These are phyloP conservation scores for Periphyllus acericola DNA, from an alignment of 2,888 invertebrate genomes.

Conservation along the genomic window DNA sequence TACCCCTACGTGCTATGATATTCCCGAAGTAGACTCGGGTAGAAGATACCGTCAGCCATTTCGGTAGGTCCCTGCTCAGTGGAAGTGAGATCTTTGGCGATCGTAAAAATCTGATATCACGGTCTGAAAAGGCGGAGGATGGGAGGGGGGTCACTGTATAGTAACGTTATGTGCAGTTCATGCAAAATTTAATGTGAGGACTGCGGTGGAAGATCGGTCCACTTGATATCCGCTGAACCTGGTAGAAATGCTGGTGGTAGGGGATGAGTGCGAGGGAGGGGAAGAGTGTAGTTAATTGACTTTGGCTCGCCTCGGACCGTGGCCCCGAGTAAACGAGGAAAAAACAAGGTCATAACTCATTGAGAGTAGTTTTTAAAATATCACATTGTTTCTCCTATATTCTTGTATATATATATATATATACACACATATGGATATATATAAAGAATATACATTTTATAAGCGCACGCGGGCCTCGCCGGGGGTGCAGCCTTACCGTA, in stretches of 20 bases:
- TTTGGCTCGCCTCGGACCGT: conserved; percentile 13
- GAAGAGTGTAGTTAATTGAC: conserved; percentile 8
- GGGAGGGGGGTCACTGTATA: not conserved
- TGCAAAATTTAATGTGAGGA: too few species aligned
- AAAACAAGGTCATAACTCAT: conserved; percentile 19
- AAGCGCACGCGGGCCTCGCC: not conserved
- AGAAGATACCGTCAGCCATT: not conserved
- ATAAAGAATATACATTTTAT: too few species aligned
- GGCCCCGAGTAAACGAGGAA: not conserved
- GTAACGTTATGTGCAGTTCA: too few species aligned
- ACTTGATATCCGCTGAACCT: too few species aligned
- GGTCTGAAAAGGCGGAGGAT: not conserved
- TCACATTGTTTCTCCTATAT: conserved; percentile 13
- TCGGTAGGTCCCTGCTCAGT: not conserved
- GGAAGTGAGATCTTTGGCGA: not conserved
- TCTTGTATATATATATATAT: not conserved
- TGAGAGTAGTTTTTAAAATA: not conserved
- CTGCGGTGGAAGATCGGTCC: too few species aligned
- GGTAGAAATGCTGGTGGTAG: not conserved
- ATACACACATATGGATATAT: too few species aligned
- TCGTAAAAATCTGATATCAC: not conserved
- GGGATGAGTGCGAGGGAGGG: too few species aligned
- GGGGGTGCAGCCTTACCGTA: not conserved
- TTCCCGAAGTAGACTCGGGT: not conserved
- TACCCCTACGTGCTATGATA: not conserved